These are phyloP conservation scores for Agelastica alni DNA, from an alignment of 2,888 invertebrate species.

Conservation along the genomic window DNA sequence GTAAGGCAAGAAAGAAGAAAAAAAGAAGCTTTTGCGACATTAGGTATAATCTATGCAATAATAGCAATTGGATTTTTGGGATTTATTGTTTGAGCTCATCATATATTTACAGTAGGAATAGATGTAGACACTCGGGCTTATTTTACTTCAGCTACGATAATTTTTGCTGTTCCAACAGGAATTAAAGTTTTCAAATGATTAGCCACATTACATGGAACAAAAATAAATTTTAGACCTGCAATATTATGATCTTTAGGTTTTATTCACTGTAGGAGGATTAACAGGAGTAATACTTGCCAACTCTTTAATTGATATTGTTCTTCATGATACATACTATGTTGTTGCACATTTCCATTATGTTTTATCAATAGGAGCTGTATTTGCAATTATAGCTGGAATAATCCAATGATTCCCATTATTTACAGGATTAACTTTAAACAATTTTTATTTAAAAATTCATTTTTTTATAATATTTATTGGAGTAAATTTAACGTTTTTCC, in stretches of 20 bases:
- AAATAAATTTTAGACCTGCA: constrained; percentile 65
- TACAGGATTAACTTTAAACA: constrained; percentile 31
- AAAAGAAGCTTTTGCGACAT: constrained; percentile 22
- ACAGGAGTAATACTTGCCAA: constrained; percentile 72
- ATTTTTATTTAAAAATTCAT: constrained; percentile 63
- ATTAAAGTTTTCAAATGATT: constrained; percentile 84
- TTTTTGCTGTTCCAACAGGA: constrained; percentile 85
- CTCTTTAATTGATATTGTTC: constrained; percentile 74
- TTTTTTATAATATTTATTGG: constrained; percentile 75
- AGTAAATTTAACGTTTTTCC: constrained; percentile 81
- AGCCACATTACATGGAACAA: constrained; percentile 69
- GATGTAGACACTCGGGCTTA: constrained; percentile 84
- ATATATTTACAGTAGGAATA: constrained; percentile 84
- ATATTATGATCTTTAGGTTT: no score
- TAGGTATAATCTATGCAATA: constrained; percentile 62
- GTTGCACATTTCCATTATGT: constrained; percentile 25
- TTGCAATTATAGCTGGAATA: constrained; percentile 65
- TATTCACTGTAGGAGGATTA: constrained; percentile 75
- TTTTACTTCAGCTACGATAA: constrained; percentile 83
- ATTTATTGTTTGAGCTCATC: constrained; percentile 84
- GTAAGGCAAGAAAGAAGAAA: constrained; percentile 70
- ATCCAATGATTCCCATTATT: constrained; percentile 68
- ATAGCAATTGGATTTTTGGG: constrained; percentile 79
- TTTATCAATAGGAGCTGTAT: constrained; percentile 32
- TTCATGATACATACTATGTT: constrained; percentile 80